These are phyloP conservation scores for Myanophis thanlyinensis DNA, from an alignment of 2,113 vertebrate genomes.

Conservation along the genomic window DNA sequence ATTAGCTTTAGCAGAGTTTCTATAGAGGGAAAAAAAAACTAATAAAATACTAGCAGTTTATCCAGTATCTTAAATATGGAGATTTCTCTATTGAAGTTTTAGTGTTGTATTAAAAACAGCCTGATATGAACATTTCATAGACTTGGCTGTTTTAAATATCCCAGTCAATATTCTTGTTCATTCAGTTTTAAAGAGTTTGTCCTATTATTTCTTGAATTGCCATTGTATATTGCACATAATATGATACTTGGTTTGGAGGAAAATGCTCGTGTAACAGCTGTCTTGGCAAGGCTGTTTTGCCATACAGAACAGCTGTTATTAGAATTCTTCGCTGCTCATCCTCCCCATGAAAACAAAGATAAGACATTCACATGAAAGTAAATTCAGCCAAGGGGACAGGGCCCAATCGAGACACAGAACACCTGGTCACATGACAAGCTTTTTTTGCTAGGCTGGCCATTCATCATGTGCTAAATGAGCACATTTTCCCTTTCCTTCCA, in stretches of 20 bases:
- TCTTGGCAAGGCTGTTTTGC: conserved; percentile 24
- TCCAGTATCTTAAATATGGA: conserved; percentile 4
- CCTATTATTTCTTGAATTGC: conserved; percentile 20
- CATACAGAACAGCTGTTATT: conserved; percentile 12
- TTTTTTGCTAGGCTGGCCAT: conserved; percentile 5
- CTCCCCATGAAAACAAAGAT: background rate
- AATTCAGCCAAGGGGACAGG: conserved; percentile 30
- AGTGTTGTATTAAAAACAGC: background rate
- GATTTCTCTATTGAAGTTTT: conserved; percentile 28
- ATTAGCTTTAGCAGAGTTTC: conserved; percentile 56
- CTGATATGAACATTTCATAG: background rate
- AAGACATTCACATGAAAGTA: conserved; percentile 9
- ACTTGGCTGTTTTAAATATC: background rate
- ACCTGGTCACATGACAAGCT: conserved; percentile 3
- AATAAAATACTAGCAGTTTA: conserved; percentile 32
- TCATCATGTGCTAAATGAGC: conserved; percentile 5
- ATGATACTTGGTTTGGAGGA: conserved; percentile 20
- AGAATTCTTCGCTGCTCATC: background rate
- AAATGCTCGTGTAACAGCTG: conserved; percentile 25
- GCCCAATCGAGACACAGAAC: background rate
- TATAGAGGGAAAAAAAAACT: conserved; percentile 44
- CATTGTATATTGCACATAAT: conserved; percentile 37
- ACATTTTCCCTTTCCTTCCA: background rate
- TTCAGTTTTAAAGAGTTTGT: background rate
- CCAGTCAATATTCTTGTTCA: background rate